These are phyloP conservation scores for Samia ricini DNA, from an alignment of 1,140 invertebrate species.

Conservation along the genomic window DNA sequence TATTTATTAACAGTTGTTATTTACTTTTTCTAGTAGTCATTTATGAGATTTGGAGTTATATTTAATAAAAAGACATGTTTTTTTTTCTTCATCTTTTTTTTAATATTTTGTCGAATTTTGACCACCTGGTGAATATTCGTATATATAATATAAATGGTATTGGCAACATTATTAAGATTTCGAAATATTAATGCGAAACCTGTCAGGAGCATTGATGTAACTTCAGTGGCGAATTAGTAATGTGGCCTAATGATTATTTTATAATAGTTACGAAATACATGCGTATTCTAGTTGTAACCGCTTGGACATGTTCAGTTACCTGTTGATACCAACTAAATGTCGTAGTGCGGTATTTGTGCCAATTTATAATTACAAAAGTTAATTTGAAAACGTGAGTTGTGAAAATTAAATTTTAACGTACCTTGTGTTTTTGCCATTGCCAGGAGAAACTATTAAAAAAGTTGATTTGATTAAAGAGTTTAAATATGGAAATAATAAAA, in stretches of 20 bases:
- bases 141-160: background rate
- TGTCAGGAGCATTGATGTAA: conserved; percentile 2
- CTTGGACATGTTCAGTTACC: conserved; percentile 55
- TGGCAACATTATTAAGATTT: background rate
- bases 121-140: no score
- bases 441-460: background rate
- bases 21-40: no score
- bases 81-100: no score
- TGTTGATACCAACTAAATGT: conserved; percentile 42
- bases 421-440: no score
- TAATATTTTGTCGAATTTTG: no score
- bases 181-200: background rate
- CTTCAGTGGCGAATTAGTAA: conserved; percentile 25
- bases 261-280: conserved; percentile 52
- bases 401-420: no score
- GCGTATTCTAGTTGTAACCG: conserved; percentile 26
- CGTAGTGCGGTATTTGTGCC: conserved; percentile 39
- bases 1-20: no score
- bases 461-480: background rate
- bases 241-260: conserved; percentile 26
- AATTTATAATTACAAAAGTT: background rate
- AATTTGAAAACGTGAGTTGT: background rate
- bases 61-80: no score
- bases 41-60: no score
- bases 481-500: conserved; percentile 55